Percentiles rank a stretch among this genome's conserved stretches.
These are phyloP conservation scores for Labrus mixtus DNA, from an alignment of 2,113 vertebrate species.

Conservation along the genomic window DNA sequence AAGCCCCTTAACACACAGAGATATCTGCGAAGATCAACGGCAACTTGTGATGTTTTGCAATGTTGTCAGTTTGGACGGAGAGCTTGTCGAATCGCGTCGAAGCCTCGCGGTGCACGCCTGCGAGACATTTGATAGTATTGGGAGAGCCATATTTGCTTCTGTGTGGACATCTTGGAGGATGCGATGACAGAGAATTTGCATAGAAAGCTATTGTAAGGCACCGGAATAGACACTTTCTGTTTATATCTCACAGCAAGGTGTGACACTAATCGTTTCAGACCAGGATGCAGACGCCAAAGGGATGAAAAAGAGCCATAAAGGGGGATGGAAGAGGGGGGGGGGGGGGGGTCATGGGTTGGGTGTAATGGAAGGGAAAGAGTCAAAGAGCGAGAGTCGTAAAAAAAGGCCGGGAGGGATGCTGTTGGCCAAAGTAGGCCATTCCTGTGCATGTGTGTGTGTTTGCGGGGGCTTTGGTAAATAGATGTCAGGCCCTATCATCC, in stretches of 20 bases:
- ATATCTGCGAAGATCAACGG: constrained; percentile 6
- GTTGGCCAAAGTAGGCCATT: constrained; percentile 70
- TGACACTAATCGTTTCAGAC: constrained; percentile 76
- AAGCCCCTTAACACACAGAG: constrained; percentile 13
- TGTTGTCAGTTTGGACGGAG: not conserved
- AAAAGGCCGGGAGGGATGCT: constrained; percentile 67
- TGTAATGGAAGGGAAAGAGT: constrained; percentile 67
- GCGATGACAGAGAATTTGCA: not conserved
- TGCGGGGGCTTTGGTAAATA: constrained; percentile 68
- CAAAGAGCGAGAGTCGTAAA: constrained; percentile 59
- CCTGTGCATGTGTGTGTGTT: constrained; percentile 63
- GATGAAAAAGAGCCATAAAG: constrained; percentile 45
- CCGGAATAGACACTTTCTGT: constrained; percentile 33
- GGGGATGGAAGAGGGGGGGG: not conserved
- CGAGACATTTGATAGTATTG: not conserved
- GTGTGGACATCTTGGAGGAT: not conserved
- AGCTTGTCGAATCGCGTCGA: not conserved
- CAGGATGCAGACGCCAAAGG: constrained; percentile 45
- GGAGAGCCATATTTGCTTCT: not conserved
- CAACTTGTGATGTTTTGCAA: not conserved
- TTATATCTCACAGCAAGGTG: constrained; percentile 58
- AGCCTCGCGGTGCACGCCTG: not conserved
- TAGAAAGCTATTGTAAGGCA: constrained; percentile 10
- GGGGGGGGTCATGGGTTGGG: not conserved
- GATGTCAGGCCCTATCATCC: constrained; percentile 71